A percentile compares a stretch with the other conserved stretches of the same genome.
These are phyloP conservation scores for Physocephala rufipes DNA, from an alignment of 2,888 invertebrate genomes.

Conservation along the genomic window DNA sequence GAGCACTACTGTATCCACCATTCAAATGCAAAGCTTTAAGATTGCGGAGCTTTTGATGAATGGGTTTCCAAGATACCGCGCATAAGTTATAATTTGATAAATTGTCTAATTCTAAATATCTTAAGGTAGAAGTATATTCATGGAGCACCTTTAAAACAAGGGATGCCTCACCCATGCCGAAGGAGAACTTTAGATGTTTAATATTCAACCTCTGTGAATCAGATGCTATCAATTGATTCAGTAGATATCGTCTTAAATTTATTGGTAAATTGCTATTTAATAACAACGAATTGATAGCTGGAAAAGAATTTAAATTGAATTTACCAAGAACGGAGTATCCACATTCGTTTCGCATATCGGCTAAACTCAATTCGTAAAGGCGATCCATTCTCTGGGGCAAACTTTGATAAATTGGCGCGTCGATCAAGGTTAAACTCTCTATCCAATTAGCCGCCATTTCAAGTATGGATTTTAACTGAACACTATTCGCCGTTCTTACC, in stretches of 20 bases:
- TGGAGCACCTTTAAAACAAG: constrained; percentile 50
- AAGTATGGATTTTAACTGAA: not conserved
- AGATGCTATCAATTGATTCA: constrained; percentile 48
- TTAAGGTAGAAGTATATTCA: constrained; percentile 49
- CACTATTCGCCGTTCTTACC: not conserved
- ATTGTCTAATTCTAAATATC: constrained; percentile 48
- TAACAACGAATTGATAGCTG: constrained; percentile 48
- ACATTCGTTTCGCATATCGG: not conserved
- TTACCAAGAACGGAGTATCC: not conserved
- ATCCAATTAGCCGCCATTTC: not conserved
- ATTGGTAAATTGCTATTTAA: constrained; percentile 49
- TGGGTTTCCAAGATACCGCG: constrained; percentile 46
- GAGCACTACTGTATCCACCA: constrained; percentile 49
- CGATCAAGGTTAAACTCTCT: not conserved
- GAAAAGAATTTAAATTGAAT: constrained; percentile 51
- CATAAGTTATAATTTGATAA: constrained; percentile 43
- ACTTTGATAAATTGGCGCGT: not conserved
- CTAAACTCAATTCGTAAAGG: constrained; percentile 15
- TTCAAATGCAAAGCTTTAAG: constrained; percentile 50
- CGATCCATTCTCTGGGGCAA: not conserved
- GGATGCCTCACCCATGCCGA: constrained; percentile 47
- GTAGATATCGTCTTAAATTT: constrained; percentile 45
- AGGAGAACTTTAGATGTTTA: constrained; percentile 50
- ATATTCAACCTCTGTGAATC: constrained; percentile 42
- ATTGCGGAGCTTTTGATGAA: constrained; percentile 48